These are phyloP conservation scores for Cryptoprocta ferox DNA, from an alignment of 2,797 vertebrate genomes.

Conservation along the genomic window DNA sequence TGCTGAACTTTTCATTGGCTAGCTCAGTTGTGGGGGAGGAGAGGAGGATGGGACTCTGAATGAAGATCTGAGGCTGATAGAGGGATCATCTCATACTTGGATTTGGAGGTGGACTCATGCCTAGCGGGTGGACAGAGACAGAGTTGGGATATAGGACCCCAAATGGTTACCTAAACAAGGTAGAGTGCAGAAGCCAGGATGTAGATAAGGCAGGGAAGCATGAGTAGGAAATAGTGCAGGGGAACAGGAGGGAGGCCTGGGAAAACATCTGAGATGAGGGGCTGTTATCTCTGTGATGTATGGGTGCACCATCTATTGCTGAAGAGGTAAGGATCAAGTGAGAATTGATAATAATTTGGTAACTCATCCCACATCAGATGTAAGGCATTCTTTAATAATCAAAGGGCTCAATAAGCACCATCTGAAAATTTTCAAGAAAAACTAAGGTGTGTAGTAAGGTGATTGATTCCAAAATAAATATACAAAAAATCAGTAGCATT, in stretches of 20 bases:
- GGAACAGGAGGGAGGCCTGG: not conserved
- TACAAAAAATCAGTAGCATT: not conserved
- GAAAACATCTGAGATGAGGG: not conserved
- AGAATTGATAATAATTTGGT: not conserved
- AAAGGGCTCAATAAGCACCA: not conserved
- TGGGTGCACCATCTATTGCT: not conserved
- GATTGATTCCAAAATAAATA: not conserved
- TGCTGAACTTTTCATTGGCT: not conserved
- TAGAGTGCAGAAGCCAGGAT: not conserved
- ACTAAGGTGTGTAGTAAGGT: not conserved
- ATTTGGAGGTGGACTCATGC: not conserved
- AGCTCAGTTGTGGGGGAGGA: not conserved
- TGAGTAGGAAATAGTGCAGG: not conserved
- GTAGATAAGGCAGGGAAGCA: not conserved
- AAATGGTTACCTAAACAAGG: not conserved
- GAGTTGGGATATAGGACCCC: not conserved
- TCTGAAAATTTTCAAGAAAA: not conserved
- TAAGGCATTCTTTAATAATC: not conserved
- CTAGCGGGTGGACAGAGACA: fast-evolving
- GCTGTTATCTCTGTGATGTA: not conserved
- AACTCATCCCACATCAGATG: not conserved
- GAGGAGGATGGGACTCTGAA: not conserved
- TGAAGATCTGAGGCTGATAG: not conserved
- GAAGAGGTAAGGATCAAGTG: not conserved
- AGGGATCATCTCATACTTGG: not conserved